Evolutionary conservation across 92 coral and sea anemone genomes (phyloP).

Genomic region (Parazoanthus swiftii): DNA sequence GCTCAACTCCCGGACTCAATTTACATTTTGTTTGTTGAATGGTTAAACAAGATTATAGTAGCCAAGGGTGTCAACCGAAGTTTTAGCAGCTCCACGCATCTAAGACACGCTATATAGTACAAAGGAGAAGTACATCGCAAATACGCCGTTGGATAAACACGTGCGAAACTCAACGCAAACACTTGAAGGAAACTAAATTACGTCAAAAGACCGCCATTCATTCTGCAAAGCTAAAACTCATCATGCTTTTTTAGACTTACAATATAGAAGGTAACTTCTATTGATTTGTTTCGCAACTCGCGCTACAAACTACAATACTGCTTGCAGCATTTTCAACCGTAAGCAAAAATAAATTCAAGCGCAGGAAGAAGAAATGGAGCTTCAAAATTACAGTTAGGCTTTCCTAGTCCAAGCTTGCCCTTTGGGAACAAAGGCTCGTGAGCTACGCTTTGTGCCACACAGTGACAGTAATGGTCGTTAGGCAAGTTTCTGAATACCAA

Average conservation of each 20-base stretch:
- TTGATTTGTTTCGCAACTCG: neutral
- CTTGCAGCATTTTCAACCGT: neutral
- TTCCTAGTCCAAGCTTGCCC: constrained; percentile 24
- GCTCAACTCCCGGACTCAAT: constrained; percentile 9
- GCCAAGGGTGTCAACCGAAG: neutral
- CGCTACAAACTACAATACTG: neutral
- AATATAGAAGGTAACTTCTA: neutral
- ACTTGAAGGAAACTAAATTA: neutral
- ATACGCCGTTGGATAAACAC: neutral
- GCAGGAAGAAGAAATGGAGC: neutral
- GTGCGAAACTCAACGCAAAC: neutral
- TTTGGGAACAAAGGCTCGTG: constrained; percentile 7
- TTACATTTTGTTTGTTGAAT: constrained; percentile 39
- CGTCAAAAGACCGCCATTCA: constrained; percentile 4
- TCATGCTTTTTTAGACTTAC: neutral
- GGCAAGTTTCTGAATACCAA: constrained; percentile 6
- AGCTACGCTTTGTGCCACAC: constrained; percentile 5
- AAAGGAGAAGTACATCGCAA: constrained; percentile 24
- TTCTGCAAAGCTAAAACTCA: neutral
- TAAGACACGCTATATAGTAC: constrained; percentile 5
- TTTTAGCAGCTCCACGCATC: neutral
- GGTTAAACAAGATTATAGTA: constrained; percentile 15
- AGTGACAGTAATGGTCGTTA: constrained; percentile 3
- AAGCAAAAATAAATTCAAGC: neutral
- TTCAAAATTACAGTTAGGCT: neutral